Base-by-base conservation (phyloP, 2,888 invertebrate genomes). In the Neria commutata region DNA sequence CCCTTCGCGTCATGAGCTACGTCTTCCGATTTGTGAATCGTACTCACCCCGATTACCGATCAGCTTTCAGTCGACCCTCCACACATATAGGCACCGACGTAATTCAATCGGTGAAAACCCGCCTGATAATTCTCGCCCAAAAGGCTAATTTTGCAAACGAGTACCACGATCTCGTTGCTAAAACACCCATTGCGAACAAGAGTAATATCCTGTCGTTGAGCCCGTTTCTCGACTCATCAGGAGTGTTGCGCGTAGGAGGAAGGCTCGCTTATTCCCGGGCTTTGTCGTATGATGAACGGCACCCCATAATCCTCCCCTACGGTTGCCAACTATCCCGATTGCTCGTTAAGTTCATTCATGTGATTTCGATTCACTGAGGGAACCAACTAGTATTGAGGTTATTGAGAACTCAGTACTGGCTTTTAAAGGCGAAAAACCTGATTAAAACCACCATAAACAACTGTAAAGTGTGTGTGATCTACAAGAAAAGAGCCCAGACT, bases 1-100 rank as follows among this genome's bases (percentile, higher is more conserved):
- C 58, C 3, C 2, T 63, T 1, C 37, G 56, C 33, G 54, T 66
- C 3, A 10, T 62, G 14, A 37, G 61, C 0, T 63, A 62, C 33
- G n/a, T 55, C 1, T 51, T 37, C 19, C 24, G 57, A 1, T 62
- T 66, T 52, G 47, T 14, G 3, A 25, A 34, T n/a, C 53, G 3
- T 21, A 37, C 47, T 16, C 53, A 26, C 16, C 10, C 5, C 26
- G n/a, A 33, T 8, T 11, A 29, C 29, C 5, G 11, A 29, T n/a
- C n/a, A n/a, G n/a, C n/a, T n/a, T n/a, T n/a, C n/a, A n/a, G n/a
- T n/a, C n/a, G n/a, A n/a, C n/a, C n/a, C n/a, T n/a, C n/a, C n/a
- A n/a, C n/a, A n/a, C n/a, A n/a, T n/a, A n/a, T n/a, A n/a, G n/a
- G n/a, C n/a, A n/a, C n/a, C n/a, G n/a, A 40, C 3, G 54, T 54